Evolutionary conservation across 1,140 invertebrate species (phyloP).

Genomic region (Limonius californicus): DNA sequence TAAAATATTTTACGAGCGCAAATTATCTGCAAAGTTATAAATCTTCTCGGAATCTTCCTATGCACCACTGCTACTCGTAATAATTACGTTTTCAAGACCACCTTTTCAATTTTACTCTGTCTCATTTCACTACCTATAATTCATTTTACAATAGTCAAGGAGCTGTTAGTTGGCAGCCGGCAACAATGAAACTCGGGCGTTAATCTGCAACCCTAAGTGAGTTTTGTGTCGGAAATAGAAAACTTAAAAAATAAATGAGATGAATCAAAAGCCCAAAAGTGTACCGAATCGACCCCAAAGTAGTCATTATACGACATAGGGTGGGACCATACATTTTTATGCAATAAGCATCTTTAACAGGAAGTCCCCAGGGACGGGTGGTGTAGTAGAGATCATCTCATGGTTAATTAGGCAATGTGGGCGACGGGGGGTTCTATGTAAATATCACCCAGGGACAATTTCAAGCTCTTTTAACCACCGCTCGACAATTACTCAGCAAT

Average conservation of each 20-base stretch:
- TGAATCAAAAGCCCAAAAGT: neutral
- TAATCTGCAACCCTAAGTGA: too few relatives aligned
- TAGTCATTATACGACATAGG: neutral
- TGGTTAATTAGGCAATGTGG: slow-evolving; percentile 44
- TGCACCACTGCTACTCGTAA: too few relatives aligned
- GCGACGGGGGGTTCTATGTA: slow-evolving; percentile 37
- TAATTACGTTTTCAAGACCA: too few relatives aligned
- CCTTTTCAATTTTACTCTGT: too few relatives aligned
- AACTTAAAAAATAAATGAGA: neutral
- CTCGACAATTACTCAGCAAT: slow-evolving; percentile 45
- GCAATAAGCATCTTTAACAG: slow-evolving; percentile 15
- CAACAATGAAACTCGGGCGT: too few relatives aligned
- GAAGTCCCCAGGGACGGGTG: slow-evolving; percentile 12
- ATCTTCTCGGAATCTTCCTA: too few relatives aligned
- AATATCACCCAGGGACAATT: slow-evolving; percentile 45
- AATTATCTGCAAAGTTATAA: too few relatives aligned
- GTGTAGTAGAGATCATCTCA: slow-evolving; percentile 38
- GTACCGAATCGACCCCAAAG: neutral
- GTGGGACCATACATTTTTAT: neutral
- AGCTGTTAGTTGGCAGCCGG: too few relatives aligned
- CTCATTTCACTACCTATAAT: too few relatives aligned
- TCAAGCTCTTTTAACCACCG: slow-evolving; percentile 48
- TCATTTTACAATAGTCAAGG: too few relatives aligned
- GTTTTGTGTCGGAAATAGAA: too few relatives aligned
- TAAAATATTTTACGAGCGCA: too few relatives aligned